Evolutionary conservation across 2,888 invertebrate genomes (phyloP).

Genomic region (Mimas tiliae): DNA sequence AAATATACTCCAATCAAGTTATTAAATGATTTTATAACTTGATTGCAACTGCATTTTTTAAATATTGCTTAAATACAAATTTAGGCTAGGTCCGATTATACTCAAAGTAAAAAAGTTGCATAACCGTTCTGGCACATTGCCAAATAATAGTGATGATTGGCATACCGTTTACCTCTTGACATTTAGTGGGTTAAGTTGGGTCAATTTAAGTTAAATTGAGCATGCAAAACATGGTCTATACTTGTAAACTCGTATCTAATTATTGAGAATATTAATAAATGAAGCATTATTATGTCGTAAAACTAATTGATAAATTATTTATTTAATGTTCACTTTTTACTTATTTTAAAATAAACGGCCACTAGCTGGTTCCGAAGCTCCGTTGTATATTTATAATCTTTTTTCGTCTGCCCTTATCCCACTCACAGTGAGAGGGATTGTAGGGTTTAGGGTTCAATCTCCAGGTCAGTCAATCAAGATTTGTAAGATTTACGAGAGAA

Average conservation of each 20-base stretch:
- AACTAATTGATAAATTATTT: not conserved
- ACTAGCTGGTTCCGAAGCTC: no score
- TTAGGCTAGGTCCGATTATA: constrained; percentile 7
- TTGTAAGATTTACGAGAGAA: no score
- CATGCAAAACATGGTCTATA: not conserved
- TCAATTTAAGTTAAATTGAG: constrained; percentile 14
- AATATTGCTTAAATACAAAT: not conserved
- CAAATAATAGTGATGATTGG: constrained; percentile 10
- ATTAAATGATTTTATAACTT: not conserved
- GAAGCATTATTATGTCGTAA: not conserved
- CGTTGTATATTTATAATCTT: no score
- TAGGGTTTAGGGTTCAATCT: no score
- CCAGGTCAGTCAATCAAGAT: no score
- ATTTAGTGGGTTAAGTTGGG: constrained; percentile 23
- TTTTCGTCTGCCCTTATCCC: no score
- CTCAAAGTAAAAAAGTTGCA: not conserved
- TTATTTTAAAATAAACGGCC: not conserved
- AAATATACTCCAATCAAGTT: not conserved
- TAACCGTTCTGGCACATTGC: not conserved
- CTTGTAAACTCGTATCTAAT: not conserved
- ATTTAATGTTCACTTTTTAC: not conserved
- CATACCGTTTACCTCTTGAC: constrained; percentile 18
- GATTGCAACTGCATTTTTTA: not conserved
- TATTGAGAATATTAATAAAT: not conserved
- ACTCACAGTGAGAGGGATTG: no score